Conservation (phyloP, 2,797 vertebrate species). For the Salarias fasciatus region DNA sequence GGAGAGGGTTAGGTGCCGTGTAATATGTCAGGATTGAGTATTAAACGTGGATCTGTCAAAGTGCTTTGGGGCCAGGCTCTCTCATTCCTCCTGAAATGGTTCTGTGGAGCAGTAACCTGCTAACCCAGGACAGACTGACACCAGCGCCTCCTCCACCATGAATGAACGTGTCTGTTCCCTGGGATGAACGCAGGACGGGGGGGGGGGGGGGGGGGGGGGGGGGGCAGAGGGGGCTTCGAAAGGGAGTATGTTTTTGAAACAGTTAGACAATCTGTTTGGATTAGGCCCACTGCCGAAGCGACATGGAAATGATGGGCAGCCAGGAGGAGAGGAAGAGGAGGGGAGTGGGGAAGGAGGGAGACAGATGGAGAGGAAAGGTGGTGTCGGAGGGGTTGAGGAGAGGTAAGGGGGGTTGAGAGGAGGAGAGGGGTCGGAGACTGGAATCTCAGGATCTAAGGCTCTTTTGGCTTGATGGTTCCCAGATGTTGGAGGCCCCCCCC, state of each 20-base stretch:
- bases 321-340: constrained; percentile 67
- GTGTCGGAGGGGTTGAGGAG: constrained; percentile 63
- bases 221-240: constrained; percentile 56
- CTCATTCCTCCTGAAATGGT: constrained; percentile 64
- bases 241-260: constrained; percentile 84
- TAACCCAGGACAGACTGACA: constrained; percentile 73
- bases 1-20: constrained; percentile 36
- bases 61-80: constrained; percentile 65
- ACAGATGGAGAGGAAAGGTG: constrained; percentile 77
- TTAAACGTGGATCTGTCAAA: constrained; percentile 76
- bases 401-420: constrained; percentile 49
- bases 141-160: constrained; percentile 71
- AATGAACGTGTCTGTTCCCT: constrained; percentile 79
- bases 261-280: constrained; percentile 82
- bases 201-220: constrained; percentile 48
- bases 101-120: constrained; percentile 69
- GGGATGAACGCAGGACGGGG: constrained; percentile 65
- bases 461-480: constrained; percentile 82
- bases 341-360: constrained; percentile 56
- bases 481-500: constrained; percentile 78
- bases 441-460: constrained; percentile 78
- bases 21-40: constrained; percentile 66
- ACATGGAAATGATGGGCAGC: constrained; percentile 79
- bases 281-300: constrained; percentile 75
- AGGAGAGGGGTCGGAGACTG: constrained; percentile 73